Conservation (phyloP, 2,113 vertebrate species). For the Macaca nemestrina region DNA sequence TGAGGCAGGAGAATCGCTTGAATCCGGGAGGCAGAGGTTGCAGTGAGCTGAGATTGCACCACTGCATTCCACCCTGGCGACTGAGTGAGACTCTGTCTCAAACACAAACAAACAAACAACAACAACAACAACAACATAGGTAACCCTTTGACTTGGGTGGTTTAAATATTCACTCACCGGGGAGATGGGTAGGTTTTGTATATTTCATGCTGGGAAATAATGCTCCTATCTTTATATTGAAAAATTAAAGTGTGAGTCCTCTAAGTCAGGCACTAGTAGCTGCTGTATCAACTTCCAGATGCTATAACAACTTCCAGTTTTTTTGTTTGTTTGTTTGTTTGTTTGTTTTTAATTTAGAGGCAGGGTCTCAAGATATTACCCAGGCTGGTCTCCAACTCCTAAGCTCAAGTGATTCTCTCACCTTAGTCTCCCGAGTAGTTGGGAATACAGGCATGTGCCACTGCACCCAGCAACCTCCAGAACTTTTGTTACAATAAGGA, state of each 20-base stretch:
- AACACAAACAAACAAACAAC: too few relatives aligned
- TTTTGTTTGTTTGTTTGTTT: neutral
- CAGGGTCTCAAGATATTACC: neutral
- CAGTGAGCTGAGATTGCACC: too few relatives aligned
- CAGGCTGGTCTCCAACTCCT: neutral
- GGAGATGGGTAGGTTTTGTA: neutral
- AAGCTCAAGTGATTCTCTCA: neutral
- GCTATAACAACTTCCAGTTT: neutral
- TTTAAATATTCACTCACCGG: neutral
- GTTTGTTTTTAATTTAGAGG: neutral
- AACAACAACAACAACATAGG: neutral
- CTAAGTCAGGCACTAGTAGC: neutral
- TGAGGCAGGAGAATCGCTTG: too few relatives aligned
- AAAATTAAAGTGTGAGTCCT: neutral
- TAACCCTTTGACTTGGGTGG: neutral
- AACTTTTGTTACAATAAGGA: neutral
- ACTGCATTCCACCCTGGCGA: too few relatives aligned
- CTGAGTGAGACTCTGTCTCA: too few relatives aligned
- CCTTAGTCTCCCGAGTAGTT: neutral
- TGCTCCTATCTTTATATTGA: neutral
- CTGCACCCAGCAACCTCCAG: neutral
- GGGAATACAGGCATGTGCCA: neutral
- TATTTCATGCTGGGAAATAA: neutral
- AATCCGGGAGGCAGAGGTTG: too few relatives aligned
- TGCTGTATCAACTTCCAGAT: neutral